Conservation (phyloP, 2,113 vertebrate genomes). For the Martes martes region DNA sequence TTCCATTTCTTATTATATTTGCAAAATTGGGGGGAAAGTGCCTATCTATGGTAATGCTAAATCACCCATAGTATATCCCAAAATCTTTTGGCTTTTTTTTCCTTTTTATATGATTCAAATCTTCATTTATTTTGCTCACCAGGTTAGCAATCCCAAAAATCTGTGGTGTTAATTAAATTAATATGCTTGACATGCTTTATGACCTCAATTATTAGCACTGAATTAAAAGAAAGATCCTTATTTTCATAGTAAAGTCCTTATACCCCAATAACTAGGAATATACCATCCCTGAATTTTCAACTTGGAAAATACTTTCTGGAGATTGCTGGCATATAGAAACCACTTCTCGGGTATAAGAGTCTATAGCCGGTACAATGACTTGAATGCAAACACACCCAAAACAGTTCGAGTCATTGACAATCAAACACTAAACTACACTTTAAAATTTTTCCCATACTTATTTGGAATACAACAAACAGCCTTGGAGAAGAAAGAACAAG, state of each 20-base stretch:
- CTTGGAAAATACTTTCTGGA: not conserved
- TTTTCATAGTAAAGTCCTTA: not conserved
- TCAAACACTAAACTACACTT: not conserved
- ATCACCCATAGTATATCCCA: not conserved
- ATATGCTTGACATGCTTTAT: not conserved
- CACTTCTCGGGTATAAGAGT: not conserved
- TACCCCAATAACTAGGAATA: not conserved
- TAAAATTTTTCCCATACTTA: not conserved
- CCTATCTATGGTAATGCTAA: not conserved
- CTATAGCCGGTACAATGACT: not conserved
- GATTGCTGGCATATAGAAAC: slow-evolving; percentile 32
- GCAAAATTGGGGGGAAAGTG: not conserved
- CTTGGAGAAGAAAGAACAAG: not conserved
- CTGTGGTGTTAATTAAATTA: not conserved
- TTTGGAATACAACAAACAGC: not conserved
- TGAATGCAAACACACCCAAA: not conserved
- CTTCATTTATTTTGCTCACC: not conserved
- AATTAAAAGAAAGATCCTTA: not conserved
- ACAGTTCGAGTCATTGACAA: not conserved
- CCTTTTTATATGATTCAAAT: not conserved
- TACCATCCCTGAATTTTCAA: not conserved
- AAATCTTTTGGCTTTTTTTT: not conserved
- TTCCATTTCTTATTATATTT: not conserved
- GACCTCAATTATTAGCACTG: not conserved
- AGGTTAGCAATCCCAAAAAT: not conserved